Conservation (phyloP, 2,888 invertebrate genomes). For the Biston stratarius region DNA sequence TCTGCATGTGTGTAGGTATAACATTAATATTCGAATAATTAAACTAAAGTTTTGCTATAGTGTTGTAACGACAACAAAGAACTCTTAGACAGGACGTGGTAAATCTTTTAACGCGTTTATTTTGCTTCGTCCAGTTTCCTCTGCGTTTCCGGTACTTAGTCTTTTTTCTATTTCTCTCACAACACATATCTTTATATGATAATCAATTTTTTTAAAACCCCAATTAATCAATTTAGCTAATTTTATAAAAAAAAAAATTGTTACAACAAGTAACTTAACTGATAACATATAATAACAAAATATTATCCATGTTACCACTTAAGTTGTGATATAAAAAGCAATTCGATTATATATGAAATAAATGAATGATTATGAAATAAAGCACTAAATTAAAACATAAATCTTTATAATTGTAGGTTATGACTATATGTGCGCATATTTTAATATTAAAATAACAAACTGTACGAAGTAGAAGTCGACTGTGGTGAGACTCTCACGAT, state of each 20-base stretch:
- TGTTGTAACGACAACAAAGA: not conserved
- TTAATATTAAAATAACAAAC: conserved; percentile 53
- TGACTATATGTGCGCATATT: conserved; percentile 49
- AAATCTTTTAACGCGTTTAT: conserved; percentile 55
- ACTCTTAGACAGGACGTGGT: conserved; percentile 52
- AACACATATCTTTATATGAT: conserved; percentile 2
- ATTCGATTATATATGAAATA: conserved; percentile 10
- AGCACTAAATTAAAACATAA: conserved; percentile 47
- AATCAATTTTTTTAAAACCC: no score
- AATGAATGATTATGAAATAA: conserved; percentile 24
- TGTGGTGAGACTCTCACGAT: conserved; percentile 48
- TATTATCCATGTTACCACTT: conserved; percentile 7
- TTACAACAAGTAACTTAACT: no score
- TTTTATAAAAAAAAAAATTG: not conserved
- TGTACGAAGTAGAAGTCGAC: conserved; percentile 43
- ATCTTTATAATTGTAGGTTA: conserved; percentile 56
- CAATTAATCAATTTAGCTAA: not conserved
- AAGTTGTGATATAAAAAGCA: conserved; percentile 5
- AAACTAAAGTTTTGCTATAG: no score
- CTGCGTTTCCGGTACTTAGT: conserved; percentile 52
- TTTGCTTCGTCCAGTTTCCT: conserved; percentile 56
- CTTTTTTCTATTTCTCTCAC: conserved; percentile 40
- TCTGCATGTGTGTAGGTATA: no score
- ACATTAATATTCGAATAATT: no score
- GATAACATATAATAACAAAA: no score